phyloP scores from a whole-genome alignment of 2,797 vertebrate species.

The Euthynnus affinis region DNA sequence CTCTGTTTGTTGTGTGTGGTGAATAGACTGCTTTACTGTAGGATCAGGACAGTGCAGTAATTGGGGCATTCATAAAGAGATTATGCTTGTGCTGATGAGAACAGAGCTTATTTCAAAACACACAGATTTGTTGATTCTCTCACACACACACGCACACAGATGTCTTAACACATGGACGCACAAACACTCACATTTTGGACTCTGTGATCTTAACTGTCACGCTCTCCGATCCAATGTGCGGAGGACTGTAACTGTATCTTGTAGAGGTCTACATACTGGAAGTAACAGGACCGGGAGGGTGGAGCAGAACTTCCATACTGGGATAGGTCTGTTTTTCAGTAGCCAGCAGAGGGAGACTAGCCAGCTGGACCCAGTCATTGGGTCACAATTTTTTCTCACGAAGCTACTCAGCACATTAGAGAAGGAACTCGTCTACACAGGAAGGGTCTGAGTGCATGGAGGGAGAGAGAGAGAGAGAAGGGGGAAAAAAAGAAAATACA shows the following conservation, averaged over 20 bases:
- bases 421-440: slow-evolving; percentile 60
- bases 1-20: slow-evolving; percentile 61
- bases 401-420: slow-evolving; percentile 41
- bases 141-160: slow-evolving; percentile 3
- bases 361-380: slow-evolving; percentile 64
- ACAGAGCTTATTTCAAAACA: slow-evolving; percentile 58
- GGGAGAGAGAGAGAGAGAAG: slow-evolving; percentile 20
- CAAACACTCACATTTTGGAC: slow-evolving; percentile 15
- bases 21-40: slow-evolving; percentile 56
- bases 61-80: slow-evolving; percentile 81
- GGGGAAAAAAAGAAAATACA: slow-evolving; percentile 23
- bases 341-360: slow-evolving; percentile 62
- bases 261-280: slow-evolving; percentile 47
- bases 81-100: slow-evolving; percentile 67
- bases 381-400: slow-evolving; percentile 64
- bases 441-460: slow-evolving; percentile 58
- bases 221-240: not conserved
- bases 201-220: not conserved
- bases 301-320: slow-evolving; percentile 53
- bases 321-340: slow-evolving; percentile 43
- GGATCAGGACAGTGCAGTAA: slow-evolving; percentile 67
- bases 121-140: slow-evolving; percentile 13
- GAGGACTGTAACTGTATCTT: slow-evolving; percentile 67
- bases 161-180: slow-evolving; percentile 7
- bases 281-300: slow-evolving; percentile 46